Evolutionary conservation across 92 coral and sea anemone species (phyloP).

Genomic region (Muricea muricata): DNA sequence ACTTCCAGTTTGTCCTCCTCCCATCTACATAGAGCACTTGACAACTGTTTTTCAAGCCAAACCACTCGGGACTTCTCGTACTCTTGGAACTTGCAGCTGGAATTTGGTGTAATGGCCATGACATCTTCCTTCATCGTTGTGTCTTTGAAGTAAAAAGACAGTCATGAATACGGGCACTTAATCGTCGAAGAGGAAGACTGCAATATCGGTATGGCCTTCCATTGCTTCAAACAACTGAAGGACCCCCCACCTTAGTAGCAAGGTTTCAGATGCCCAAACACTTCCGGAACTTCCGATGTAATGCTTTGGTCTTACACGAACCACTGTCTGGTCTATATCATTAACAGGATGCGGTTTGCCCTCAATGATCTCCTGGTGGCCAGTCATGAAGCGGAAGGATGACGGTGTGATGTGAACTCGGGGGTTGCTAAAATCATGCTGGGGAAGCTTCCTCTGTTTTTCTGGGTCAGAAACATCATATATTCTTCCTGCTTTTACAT

Average conservation of each 20-base stretch:
- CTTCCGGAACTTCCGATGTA: slow-evolving; percentile 71
- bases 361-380: slow-evolving; percentile 45
- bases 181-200: slow-evolving; percentile 47
- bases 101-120: slow-evolving; percentile 38
- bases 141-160: slow-evolving; percentile 60
- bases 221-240: slow-evolving; percentile 38
- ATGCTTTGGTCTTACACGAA: slow-evolving; percentile 53
- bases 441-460: slow-evolving; percentile 60
- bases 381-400: neutral
- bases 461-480: slow-evolving; percentile 57
- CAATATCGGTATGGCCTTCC: slow-evolving; percentile 27
- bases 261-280: slow-evolving; percentile 67
- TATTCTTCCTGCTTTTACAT: slow-evolving; percentile 34
- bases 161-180: slow-evolving; percentile 68
- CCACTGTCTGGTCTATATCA: slow-evolving; percentile 57
- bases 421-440: slow-evolving; percentile 65
- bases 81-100: slow-evolving; percentile 57
- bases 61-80: slow-evolving; percentile 44
- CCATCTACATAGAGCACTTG: slow-evolving; percentile 56
- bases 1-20: too few species aligned
- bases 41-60: slow-evolving; percentile 43
- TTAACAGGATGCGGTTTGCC: slow-evolving; percentile 37
- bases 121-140: slow-evolving; percentile 65
- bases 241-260: slow-evolving; percentile 53
- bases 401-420: neutral